Percentiles rank a stretch among this genome's conserved stretches.
phyloP scores from a whole-genome alignment of 2,888 invertebrate species.

The Barypeithes pellucidus region DNA sequence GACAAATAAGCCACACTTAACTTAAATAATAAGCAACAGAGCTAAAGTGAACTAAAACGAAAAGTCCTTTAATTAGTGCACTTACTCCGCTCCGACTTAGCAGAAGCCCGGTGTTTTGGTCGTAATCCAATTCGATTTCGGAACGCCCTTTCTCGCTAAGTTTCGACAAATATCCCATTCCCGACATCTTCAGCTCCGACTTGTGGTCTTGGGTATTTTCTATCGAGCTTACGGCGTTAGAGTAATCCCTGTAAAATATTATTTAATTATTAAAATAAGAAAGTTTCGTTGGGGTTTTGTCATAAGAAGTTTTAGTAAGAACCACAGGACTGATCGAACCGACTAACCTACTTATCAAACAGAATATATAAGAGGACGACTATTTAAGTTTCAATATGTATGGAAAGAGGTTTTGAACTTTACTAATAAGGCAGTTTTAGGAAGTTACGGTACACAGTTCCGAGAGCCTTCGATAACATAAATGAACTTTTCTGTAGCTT shows the following conservation, averaged over 20 bases:
- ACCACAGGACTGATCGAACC: neutral
- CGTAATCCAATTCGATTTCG: constrained; percentile 92
- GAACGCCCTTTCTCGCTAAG: constrained; percentile 91
- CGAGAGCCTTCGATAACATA: too few species aligned
- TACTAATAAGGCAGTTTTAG: too few species aligned
- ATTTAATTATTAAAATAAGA: constrained; percentile 37
- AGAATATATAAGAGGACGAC: too few species aligned
- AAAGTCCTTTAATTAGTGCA: constrained; percentile 39
- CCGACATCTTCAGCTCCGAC: constrained; percentile 92
- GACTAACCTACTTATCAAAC: too few species aligned
- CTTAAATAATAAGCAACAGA: constrained; percentile 6
- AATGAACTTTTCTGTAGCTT: too few species aligned
- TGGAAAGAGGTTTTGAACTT: too few species aligned
- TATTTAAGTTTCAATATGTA: too few species aligned
- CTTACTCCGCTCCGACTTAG: constrained; percentile 87
- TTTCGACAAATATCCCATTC: constrained; percentile 91
- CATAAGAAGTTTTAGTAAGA: neutral
- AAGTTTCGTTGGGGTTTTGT: neutral
- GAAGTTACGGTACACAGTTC: too few species aligned
- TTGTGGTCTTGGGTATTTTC: constrained; percentile 96
- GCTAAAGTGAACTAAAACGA: constrained; percentile 28
- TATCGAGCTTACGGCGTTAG: constrained; percentile 93
- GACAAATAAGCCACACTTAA: constrained; percentile 7
- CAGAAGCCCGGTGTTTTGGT: constrained; percentile 89
- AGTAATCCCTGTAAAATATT: constrained; percentile 81